A percentile compares a stretch with the other conserved stretches of the same genome.
phyloP scores from a whole-genome alignment of 2,888 invertebrate genomes.

The Abrostola triplasia region DNA sequence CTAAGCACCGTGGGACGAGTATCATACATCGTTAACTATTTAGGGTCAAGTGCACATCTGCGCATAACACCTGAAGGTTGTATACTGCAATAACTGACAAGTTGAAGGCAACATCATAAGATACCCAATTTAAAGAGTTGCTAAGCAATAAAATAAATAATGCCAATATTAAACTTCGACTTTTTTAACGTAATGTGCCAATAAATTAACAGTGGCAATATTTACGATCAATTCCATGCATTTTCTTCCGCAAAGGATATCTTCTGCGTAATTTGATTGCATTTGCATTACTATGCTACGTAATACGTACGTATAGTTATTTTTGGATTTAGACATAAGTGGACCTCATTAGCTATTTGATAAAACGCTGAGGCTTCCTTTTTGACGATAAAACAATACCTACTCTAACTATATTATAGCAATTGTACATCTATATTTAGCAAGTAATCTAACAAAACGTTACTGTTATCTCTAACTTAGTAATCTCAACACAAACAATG shows the following conservation, averaged over 20 bases:
- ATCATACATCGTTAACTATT: constrained; percentile 24
- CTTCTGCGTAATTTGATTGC: no score
- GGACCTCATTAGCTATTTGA: no score
- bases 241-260: no score
- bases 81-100: constrained; percentile 26
- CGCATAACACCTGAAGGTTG: constrained; percentile 36
- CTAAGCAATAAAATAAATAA: neutral
- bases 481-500: constrained; percentile 5
- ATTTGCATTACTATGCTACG: no score
- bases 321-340: no score
- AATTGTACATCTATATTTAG: neutral
- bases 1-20: constrained; percentile 1
- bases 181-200: neutral
- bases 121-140: neutral
- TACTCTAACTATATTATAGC: neutral
- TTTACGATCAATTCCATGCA: no score
- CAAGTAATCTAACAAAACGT: neutral
- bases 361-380: no score
- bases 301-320: no score
- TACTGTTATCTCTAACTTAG: neutral
- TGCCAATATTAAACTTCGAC: no score
- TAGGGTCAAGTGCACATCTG: constrained; percentile 52
- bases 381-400: no score
- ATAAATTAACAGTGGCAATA: no score
- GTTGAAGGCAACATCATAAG: constrained; percentile 34